A percentile compares a stretch with the other conserved stretches of the same genome.
Evolutionary conservation across 1,140 invertebrate species (phyloP).

Genomic region (Diabrotica undecimpunctata): DNA sequence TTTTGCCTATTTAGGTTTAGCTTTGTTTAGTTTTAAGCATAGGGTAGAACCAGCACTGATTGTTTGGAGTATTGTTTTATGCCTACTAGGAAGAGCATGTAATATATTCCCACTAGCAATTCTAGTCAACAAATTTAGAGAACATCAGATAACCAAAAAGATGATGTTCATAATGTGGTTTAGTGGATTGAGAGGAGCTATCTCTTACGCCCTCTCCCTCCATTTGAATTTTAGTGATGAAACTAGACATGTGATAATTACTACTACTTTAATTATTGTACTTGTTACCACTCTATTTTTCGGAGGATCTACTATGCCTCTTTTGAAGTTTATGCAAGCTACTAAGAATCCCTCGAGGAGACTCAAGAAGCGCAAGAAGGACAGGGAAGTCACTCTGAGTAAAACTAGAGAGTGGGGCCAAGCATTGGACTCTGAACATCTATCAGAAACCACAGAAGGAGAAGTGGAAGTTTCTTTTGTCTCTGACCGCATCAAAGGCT

Average conservation of each 20-base stretch:
- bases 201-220: constrained; percentile 95
- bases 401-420: constrained; percentile 98
- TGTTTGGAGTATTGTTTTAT: constrained; percentile 90
- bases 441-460: constrained; percentile 93
- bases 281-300: constrained; percentile 91
- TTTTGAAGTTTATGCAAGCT: constrained; percentile 78
- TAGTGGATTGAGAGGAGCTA: constrained; percentile 92
- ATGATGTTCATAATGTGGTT: constrained; percentile 99
- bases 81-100: constrained; percentile 87
- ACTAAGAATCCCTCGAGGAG: constrained; percentile 51
- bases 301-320: constrained; percentile 94
- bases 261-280: constrained; percentile 94
- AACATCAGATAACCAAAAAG: constrained; percentile 95
- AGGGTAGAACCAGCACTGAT: constrained; percentile 77
- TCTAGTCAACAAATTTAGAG: constrained; percentile 92
- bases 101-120: constrained; percentile 96
- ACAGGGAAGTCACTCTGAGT: constrained; percentile 85
- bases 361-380: constrained; percentile 61
- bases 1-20: constrained; percentile 97
- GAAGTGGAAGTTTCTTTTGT: constrained; percentile 77
- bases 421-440: constrained; percentile 89
- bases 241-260: constrained; percentile 92
- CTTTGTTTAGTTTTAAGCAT: constrained; percentile 94
- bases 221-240: constrained; percentile 94
- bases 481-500: constrained; percentile 71